Conservation (phyloP, 2,113 vertebrate genomes). For the Chaenocephalus aceratus region DNA sequence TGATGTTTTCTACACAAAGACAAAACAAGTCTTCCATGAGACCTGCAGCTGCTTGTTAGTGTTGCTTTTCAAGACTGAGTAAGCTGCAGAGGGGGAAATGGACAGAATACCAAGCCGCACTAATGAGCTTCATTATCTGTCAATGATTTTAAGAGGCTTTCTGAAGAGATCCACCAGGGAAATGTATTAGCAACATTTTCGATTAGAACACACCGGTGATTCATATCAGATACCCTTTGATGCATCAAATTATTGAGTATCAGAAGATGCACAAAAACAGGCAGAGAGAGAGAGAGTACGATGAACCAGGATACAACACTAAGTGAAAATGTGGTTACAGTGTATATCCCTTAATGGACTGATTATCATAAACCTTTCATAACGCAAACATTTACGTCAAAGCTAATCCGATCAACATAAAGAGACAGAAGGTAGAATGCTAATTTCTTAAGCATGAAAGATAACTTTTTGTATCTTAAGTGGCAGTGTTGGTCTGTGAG, state of each 20-base stretch:
- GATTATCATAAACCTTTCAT: neutral
- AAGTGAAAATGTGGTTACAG: neutral
- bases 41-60: slow-evolving; percentile 69
- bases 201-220: slow-evolving; percentile 54
- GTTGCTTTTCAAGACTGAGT: slow-evolving; percentile 59
- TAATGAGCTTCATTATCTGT: slow-evolving; percentile 80
- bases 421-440: slow-evolving; percentile 15
- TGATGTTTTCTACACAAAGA: slow-evolving; percentile 36
- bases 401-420: slow-evolving; percentile 23
- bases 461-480: slow-evolving; percentile 29
- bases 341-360: neutral
- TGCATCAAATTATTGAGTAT: slow-evolving; percentile 36
- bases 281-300: neutral
- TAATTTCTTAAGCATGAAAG: neutral
- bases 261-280: slow-evolving; percentile 19
- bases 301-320: neutral
- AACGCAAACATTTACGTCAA: slow-evolving; percentile 39
- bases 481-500: slow-evolving; percentile 61
- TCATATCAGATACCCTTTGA: slow-evolving; percentile 56
- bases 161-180: slow-evolving; percentile 60
- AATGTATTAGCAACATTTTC: slow-evolving; percentile 64
- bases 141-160: slow-evolving; percentile 77
- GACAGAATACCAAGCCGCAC: slow-evolving; percentile 59
- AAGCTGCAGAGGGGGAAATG: slow-evolving; percentile 51
- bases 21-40: slow-evolving; percentile 23